A percentile compares a stretch with the other conserved stretches of the same genome.
Evolutionary conservation across 2,888 invertebrate species (phyloP).

Genomic region (Theretra japonica): DNA sequence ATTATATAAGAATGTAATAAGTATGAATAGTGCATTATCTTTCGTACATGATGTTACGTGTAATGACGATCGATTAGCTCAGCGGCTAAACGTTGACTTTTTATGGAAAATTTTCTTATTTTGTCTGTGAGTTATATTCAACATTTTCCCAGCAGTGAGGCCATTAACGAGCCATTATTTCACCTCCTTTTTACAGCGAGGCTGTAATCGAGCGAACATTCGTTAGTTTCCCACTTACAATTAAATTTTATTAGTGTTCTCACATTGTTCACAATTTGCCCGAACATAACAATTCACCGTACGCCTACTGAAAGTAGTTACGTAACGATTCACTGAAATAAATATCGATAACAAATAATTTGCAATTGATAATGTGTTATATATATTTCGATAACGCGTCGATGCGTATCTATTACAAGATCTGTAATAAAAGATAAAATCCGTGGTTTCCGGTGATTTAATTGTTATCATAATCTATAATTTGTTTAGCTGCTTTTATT

Average conservation of each 20-base stretch:
- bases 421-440: background rate
- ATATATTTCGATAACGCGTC: background rate
- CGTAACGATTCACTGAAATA: background rate
- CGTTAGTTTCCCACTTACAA: constrained; percentile 28
- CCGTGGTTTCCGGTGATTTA: no score
- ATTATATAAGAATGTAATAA: no score
- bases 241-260: constrained; percentile 32
- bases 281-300: constrained; percentile 19
- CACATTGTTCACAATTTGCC: constrained; percentile 22
- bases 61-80: no score
- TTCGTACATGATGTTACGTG: no score
- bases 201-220: constrained; percentile 12
- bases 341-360: background rate
- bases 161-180: constrained; percentile 26
- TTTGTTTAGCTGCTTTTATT: no score
- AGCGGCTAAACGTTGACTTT: no score
- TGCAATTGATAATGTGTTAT: constrained; percentile 7
- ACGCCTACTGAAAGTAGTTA: background rate
- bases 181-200: constrained; percentile 17
- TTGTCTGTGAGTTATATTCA: background rate
- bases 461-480: no score
- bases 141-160: background rate
- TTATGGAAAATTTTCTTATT: background rate
- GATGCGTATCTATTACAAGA: background rate
- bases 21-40: no score